phyloP scores from a whole-genome alignment of 2,888 invertebrate genomes.

The Prostheceraeus crozeri region DNA sequence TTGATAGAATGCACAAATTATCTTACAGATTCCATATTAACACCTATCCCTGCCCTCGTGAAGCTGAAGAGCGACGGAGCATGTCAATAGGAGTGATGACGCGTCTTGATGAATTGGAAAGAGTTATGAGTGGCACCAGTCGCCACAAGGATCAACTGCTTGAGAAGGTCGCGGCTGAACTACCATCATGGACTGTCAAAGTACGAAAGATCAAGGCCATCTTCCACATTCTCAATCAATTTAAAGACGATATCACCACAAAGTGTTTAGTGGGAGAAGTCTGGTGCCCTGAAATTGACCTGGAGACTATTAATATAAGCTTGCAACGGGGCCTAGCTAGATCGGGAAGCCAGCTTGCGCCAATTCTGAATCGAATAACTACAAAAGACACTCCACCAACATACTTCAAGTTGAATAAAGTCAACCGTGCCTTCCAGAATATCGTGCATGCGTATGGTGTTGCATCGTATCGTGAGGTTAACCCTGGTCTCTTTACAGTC shows the following conservation, averaged over 20 bases:
- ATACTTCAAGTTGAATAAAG: conserved; percentile 91
- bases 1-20: too few species aligned
- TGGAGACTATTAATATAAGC: conserved; percentile 89
- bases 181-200: conserved; percentile 81
- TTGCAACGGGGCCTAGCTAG: conserved; percentile 83
- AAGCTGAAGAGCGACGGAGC: conserved; percentile 86
- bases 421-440: conserved; percentile 85
- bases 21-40: conserved; percentile 76
- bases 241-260: conserved; percentile 97
- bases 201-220: conserved; percentile 98
- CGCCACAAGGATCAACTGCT: conserved; percentile 94
- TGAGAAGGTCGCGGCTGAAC: conserved; percentile 93
- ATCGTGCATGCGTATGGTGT: conserved; percentile 95
- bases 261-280: conserved; percentile 98
- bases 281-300: conserved; percentile 84
- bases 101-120: conserved; percentile 80
- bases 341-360: conserved; percentile 70
- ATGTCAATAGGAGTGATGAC: conserved; percentile 99
- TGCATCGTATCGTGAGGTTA: conserved; percentile 89
- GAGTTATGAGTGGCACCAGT: conserved; percentile 60
- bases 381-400: conserved; percentile 89
- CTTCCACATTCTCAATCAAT: conserved; percentile 92
- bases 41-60: conserved; percentile 94
- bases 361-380: conserved; percentile 84
- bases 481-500: conserved; percentile 92